phyloP scores from a whole-genome alignment of 2,888 invertebrate genomes.

The Archips xylosteana region DNA sequence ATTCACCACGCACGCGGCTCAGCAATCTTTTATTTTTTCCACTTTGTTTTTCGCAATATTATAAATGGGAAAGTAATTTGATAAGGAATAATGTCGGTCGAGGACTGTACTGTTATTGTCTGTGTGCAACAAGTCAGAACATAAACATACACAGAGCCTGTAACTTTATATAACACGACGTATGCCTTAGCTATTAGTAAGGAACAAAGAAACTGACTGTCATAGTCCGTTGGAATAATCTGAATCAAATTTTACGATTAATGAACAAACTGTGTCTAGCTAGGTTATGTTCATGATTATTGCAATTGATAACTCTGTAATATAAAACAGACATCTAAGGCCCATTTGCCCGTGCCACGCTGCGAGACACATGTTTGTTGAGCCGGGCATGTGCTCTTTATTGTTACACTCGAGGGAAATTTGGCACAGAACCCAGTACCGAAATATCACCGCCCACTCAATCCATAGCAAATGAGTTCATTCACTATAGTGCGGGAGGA shows the following conservation, averaged over 20 bases:
- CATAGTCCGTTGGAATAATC: not conserved
- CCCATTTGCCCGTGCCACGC: not conserved
- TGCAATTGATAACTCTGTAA: constrained; percentile 16
- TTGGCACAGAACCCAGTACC: constrained; percentile 32
- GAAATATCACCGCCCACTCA: constrained; percentile 30
- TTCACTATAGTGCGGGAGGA: constrained; percentile 17
- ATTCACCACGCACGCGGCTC: constrained; percentile 43
- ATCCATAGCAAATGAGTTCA: constrained; percentile 18
- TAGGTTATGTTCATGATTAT: not conserved
- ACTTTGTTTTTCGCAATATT: constrained; percentile 36
- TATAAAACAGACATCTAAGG: constrained; percentile 15
- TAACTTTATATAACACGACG: not conserved
- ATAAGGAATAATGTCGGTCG: constrained; percentile 14
- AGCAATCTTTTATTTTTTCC: constrained; percentile 50
- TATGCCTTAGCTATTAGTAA: not conserved
- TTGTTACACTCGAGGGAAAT: constrained; percentile 30
- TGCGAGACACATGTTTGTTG: not conserved
- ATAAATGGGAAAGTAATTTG: constrained; percentile 5
- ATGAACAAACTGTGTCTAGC: not conserved
- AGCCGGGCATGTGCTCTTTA: constrained; percentile 16
- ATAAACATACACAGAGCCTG: not conserved
- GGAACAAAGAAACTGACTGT: not conserved
- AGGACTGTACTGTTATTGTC: constrained; percentile 20
- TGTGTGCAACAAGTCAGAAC: not conserved
- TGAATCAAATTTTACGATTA: not conserved